These are phyloP conservation scores for Acestrorhynchus altus DNA, from an alignment of 2,797 vertebrate genomes.

Conservation along the genomic window DNA sequence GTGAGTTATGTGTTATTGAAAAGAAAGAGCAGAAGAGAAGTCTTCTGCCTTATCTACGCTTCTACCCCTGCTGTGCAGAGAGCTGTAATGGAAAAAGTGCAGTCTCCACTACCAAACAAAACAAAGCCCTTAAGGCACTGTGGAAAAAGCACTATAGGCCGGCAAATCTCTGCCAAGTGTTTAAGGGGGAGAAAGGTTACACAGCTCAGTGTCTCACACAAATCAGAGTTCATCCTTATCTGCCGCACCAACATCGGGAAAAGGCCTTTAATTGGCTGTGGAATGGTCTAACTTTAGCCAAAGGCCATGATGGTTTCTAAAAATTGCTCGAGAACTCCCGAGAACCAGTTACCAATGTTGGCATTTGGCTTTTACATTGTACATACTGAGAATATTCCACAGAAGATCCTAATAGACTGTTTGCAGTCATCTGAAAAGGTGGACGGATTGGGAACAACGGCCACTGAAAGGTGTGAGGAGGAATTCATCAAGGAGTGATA, in stretches of 20 bases:
- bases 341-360: neutral
- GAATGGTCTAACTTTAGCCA: constrained; percentile 11
- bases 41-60: neutral
- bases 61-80: neutral
- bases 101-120: neutral
- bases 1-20: neutral
- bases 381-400: neutral
- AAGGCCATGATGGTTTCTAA: neutral
- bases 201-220: neutral
- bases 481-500: too few relatives aligned
- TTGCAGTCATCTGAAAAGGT: too few relatives aligned
- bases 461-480: too few relatives aligned
- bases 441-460: too few relatives aligned
- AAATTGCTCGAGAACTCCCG: neutral
- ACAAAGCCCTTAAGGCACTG: neutral
- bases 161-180: neutral
- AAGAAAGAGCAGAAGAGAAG: neutral
- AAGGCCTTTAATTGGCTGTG: neutral
- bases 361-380: neutral
- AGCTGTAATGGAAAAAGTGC: constrained; percentile 13
- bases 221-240: constrained; percentile 1
- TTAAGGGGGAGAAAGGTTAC: neutral
- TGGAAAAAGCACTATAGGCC: neutral
- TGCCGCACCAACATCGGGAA: neutral
- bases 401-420: neutral